phyloP scores from a whole-genome alignment of 2,113 vertebrate genomes.

The Pomatorhinus ruficollis region DNA sequence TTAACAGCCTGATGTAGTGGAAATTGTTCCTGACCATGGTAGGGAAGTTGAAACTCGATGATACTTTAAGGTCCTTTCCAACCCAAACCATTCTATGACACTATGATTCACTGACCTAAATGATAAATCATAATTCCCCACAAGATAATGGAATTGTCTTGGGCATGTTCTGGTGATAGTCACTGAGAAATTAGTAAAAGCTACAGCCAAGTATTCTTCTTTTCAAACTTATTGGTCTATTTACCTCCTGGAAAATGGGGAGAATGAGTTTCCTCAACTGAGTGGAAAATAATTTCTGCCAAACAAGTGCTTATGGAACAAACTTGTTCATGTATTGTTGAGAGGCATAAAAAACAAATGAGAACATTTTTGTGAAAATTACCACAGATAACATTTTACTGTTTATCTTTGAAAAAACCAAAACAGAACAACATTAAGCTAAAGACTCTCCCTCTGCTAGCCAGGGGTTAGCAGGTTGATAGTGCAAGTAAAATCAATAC shows the following conservation, averaged over 20 bases:
- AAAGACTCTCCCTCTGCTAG: not conserved
- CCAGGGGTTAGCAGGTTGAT: not conserved
- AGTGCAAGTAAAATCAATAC: not conserved
- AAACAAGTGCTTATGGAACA: not conserved
- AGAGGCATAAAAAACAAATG: not conserved
- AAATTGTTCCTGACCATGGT: not conserved
- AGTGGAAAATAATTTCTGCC: not conserved
- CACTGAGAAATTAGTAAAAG: not conserved
- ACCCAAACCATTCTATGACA: not conserved
- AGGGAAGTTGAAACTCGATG: not conserved
- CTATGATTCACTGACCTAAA: not conserved
- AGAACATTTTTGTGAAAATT: not conserved
- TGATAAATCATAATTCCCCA: not conserved
- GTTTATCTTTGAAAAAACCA: not conserved
- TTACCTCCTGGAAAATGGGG: not conserved
- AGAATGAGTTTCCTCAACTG: not conserved
- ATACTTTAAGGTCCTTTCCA: not conserved
- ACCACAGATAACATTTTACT: not conserved
- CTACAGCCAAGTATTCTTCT: not conserved
- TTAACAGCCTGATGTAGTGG: not conserved
- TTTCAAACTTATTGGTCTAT: not conserved
- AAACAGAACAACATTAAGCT: not conserved
- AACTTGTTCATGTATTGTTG: not conserved
- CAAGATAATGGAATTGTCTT: fast-evolving
- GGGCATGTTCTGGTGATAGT: not conserved